phyloP scores from a whole-genome alignment of 1,140 invertebrate genomes.

The Aphidius gifuensis region DNA sequence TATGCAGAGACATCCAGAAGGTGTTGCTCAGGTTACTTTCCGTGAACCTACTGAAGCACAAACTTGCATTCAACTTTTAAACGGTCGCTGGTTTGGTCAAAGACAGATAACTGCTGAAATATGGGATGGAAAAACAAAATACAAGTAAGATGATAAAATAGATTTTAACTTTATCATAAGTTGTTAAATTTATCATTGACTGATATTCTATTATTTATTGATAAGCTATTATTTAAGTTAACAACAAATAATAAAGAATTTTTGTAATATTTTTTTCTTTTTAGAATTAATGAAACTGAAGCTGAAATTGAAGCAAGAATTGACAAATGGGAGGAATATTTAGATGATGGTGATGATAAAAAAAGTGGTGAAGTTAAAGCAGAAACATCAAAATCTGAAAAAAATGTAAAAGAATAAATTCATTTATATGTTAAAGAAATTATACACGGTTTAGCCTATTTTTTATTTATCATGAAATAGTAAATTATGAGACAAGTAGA shows the following conservation, averaged over 20 bases:
- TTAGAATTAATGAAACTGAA: conserved; percentile 83
- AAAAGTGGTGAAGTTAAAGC: conserved; percentile 37
- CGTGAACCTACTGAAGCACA: conserved; percentile 88
- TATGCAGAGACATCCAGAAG: conserved; percentile 84
- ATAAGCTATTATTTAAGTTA: neutral
- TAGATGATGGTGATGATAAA: conserved; percentile 59
- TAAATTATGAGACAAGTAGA: too few relatives aligned
- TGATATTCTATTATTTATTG: neutral
- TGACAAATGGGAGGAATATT: conserved; percentile 84
- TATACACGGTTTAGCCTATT: neutral
- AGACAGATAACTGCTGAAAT: conserved; percentile 79
- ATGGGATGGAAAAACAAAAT: conserved; percentile 96
- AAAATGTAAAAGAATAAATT: conserved; percentile 1
- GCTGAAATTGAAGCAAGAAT: conserved; percentile 79
- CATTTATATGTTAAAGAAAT: neutral
- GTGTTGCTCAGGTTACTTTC: conserved; percentile 90
- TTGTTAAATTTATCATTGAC: conserved; percentile 6
- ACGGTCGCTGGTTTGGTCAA: conserved; percentile 90
- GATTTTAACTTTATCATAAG: conserved; percentile 1
- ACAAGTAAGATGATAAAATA: conserved; percentile 60
- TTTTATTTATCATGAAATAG: neutral
- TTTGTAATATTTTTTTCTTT: conserved; percentile 24
- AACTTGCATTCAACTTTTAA: conserved; percentile 80
- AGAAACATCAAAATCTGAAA: conserved; percentile 23
- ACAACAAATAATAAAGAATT: neutral